Evolutionary conservation across 2,113 vertebrate genomes (phyloP).

Genomic region (Pituophis catenifer): DNA sequence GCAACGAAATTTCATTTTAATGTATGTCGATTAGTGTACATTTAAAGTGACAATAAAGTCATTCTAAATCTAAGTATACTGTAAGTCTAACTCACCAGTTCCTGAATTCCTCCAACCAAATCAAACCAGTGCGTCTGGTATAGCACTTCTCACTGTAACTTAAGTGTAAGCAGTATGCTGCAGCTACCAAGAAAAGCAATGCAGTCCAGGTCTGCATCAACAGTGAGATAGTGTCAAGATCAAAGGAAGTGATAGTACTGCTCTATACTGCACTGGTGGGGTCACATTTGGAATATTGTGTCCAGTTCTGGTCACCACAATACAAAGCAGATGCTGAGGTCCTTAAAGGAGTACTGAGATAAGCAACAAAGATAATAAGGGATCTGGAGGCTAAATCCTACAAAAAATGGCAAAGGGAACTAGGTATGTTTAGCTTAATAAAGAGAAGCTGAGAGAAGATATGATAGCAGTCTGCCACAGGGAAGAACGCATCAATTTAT

Average conservation of each 20-base stretch:
- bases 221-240: background rate
- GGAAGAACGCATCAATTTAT: background rate
- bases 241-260: background rate
- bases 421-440: background rate
- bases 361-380: background rate
- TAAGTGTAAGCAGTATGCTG: background rate
- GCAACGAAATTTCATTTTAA: too few species aligned
- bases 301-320: background rate
- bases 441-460: background rate
- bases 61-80: too few species aligned
- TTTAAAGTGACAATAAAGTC: too few species aligned
- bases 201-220: background rate
- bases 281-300: background rate
- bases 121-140: background rate
- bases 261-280: background rate
- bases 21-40: too few species aligned
- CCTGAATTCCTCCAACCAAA: background rate
- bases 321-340: background rate
- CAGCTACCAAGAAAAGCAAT: background rate
- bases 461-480: background rate
- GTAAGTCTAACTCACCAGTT: background rate
- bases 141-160: background rate
- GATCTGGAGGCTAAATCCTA: background rate
- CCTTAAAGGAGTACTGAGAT: background rate
- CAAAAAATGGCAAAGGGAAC: background rate